Base-by-base conservation (phyloP, 37 sponge, comb jelly and placozoan genomes). In the Spongilla lacustris region DNA sequence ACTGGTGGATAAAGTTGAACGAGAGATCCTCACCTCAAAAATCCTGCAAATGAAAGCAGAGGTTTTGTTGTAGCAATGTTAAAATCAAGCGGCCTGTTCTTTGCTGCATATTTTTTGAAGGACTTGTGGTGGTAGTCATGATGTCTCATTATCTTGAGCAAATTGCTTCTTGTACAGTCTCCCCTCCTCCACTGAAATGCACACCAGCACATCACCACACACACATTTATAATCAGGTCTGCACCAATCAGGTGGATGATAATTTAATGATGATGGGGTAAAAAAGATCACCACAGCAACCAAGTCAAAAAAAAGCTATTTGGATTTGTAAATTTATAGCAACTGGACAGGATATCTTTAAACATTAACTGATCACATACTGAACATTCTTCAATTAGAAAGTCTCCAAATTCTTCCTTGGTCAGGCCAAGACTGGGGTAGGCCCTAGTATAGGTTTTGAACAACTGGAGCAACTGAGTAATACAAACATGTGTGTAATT, bases 1-100 rank as follows among this genome's bases (percentile, higher is more conserved):
- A 41, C 6, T 3, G 41, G 6, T 3, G 41, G 6, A 41, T 3
- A 6, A 41, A 6, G 41, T 9, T 6, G 41, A 6, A 41, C 6
- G 23, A 25, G 12, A 10, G 26, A 67, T 0, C 23, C 34, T 67
- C 29, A 94, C 95, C 95, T 94, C 32, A 94, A 49, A 29, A 94
- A 91, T 19, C 95, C 95, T 66, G 89, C 89, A 78, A 69, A 94
- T 38, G 95, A 83, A 41, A 94, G 69, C 22, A 87, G 76, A 9
- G 26, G 81, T 58, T 58, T 58, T 58, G 58, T 58, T 23, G 76
- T 23, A 5, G 76, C 74, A 24, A 68, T 66, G n/a, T 84, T 74
- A 50, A 71, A 92, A 0, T 76, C 50, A 24, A n/a, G 10, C 36
- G 89, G 81, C 33, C 38, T 87, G 69, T 80, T 79, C 25, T 76